Conservation (phyloP, 2,797 vertebrate species). For the Limnodromus scolopaceus region DNA sequence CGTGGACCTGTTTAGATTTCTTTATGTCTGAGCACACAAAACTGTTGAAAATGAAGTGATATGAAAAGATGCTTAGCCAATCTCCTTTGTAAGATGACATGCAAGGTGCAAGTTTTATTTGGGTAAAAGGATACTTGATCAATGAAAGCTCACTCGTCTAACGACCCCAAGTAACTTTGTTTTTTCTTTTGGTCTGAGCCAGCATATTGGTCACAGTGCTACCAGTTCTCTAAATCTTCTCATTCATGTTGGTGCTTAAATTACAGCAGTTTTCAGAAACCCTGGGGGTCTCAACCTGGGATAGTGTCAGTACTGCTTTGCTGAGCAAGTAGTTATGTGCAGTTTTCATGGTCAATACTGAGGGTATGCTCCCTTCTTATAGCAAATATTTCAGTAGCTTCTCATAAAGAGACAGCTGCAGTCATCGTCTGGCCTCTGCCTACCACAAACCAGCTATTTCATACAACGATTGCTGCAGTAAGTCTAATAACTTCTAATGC, state of each 20-base stretch:
- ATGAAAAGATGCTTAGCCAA: not conserved
- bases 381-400: not conserved
- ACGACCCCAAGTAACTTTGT: not conserved
- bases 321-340: not conserved
- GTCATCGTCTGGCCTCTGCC: not conserved
- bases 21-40: not conserved
- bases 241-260: not conserved
- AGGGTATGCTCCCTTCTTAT: not conserved
- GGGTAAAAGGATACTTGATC: not conserved
- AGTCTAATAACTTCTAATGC: not conserved
- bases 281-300: not conserved
- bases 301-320: not conserved
- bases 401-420: not conserved
- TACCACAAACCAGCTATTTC: not conserved
- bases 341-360: not conserved
- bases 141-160: not conserved
- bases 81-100: not conserved
- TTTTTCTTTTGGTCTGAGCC: not conserved
- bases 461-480: not conserved
- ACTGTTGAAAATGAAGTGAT: not conserved
- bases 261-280: not conserved
- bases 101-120: not conserved
- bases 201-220: not conserved
- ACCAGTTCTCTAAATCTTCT: not conserved
- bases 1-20: not conserved